Percentiles rank a stretch among this genome's conserved stretches.
Conservation (phyloP, 2,113 vertebrate species). For the Protomyctophum bolini region DNA sequence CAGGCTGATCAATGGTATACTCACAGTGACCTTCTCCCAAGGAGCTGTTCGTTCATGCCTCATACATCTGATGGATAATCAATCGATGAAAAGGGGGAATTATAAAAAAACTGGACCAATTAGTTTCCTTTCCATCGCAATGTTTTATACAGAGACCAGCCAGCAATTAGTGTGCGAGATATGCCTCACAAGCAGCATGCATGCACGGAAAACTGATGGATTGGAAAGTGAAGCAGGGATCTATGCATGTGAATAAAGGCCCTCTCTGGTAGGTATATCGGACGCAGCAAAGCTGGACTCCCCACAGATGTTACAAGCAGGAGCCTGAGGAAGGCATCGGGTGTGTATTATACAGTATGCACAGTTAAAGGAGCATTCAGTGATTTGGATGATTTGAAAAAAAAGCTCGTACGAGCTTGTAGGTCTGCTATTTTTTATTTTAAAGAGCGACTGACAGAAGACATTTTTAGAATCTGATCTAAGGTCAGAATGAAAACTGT, state of each 20-base stretch:
- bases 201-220: conserved; percentile 28
- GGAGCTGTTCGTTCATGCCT: conserved; percentile 60
- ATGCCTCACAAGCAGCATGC: conserved; percentile 22
- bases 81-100: conserved; percentile 61
- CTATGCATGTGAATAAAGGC: not conserved
- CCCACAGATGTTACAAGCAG: not conserved
- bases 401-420: too few relatives aligned
- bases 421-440: too few relatives aligned
- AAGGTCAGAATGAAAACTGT: too few relatives aligned
- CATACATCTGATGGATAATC: conserved; percentile 65
- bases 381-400: too few relatives aligned
- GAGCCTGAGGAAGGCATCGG: too few relatives aligned
- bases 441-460: too few relatives aligned
- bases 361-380: too few relatives aligned
- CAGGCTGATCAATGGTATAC: conserved; percentile 59
- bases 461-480: too few relatives aligned
- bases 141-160: conserved; percentile 24
- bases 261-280: not conserved
- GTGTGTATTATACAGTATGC: too few relatives aligned
- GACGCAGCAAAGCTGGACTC: not conserved
- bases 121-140: conserved; percentile 31
- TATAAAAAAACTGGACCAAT: conserved; percentile 64
- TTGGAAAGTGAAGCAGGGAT: conserved; percentile 10
- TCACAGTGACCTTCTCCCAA: conserved; percentile 58
- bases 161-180: conserved; percentile 22